Base-by-base conservation (phyloP, 2,888 invertebrate species). In the Caenorhabditis auriculariae region DNA sequence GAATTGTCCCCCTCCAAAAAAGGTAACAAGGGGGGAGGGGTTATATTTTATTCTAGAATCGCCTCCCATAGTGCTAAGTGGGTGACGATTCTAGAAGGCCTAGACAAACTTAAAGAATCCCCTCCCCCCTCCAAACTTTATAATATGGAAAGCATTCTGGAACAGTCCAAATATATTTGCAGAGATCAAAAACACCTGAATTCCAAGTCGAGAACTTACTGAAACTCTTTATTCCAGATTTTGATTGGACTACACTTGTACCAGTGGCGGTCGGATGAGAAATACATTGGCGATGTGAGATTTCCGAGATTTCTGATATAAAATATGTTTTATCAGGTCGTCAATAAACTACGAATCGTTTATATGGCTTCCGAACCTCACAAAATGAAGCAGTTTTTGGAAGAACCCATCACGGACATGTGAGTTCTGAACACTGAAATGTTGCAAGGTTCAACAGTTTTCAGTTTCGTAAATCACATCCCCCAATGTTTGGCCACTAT, bases 381-480 rank as follows among this genome's bases (percentile, higher is more conserved):
- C 9, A 48, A 23, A 17, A 46, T 68, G 47, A 41, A 45, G 19
- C 41, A 19, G 5, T 68, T 68, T 37, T 42, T 68, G 12, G 65
- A 68, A 37, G 62, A 65, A 27, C 42, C 53, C 1, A 50, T 68
- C 19, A 51, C 60, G 5, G 68, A 68, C 55, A 48, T 58, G 68
- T 68, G 26, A 52, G 68, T 60, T 46, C n/a, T 12, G 35, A 32
- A 32, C 35, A n/a, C n/a, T 32, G 35, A 32, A 32, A 32, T 32
- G n/a, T 9, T 9, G 35, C 9, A 32, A 32, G 9, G 35, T 32
- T 32, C 9, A 32, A 32, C 9, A 12, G 35, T 23, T 47, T 58
- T 17, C 32, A 69, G 68, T 9, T 69, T 62, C 54, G 46, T 54
- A 26, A 56, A 60, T 27, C 27, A 59, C 6, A 60, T 66, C 24